These are phyloP conservation scores for Antennarius maculatus DNA, from an alignment of 2,797 vertebrate genomes.

Conservation along the genomic window DNA sequence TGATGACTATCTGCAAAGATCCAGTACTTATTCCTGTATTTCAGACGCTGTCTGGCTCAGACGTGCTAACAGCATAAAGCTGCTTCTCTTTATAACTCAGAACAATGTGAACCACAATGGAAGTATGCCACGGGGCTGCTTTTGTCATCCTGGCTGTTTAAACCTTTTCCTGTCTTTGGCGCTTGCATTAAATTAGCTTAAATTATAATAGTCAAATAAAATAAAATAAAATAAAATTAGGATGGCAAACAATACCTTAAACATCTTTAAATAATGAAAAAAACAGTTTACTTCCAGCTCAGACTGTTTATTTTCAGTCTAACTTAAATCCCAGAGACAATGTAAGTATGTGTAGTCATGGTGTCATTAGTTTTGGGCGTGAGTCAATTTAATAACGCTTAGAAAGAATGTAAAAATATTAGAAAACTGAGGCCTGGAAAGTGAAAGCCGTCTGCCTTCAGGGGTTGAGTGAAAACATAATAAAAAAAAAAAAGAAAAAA, in stretches of 20 bases:
- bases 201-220: slow-evolving; percentile 14
- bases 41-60: slow-evolving; percentile 21
- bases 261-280: not conserved
- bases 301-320: slow-evolving; percentile 8
- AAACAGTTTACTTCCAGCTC: slow-evolving; percentile 15
- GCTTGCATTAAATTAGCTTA: slow-evolving; percentile 6
- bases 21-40: not conserved
- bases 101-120: slow-evolving; percentile 25
- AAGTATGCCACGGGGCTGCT: slow-evolving; percentile 3
- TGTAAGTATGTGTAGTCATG: slow-evolving; percentile 22
- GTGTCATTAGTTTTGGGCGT: slow-evolving; percentile 15
- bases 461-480: slow-evolving; percentile 40
- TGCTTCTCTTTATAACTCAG: slow-evolving; percentile 4
- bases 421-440: slow-evolving; percentile 38
- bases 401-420: slow-evolving; percentile 42
- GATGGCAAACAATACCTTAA: slow-evolving; percentile 11
- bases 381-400: slow-evolving; percentile 22
- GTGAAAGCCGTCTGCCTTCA: slow-evolving; percentile 20
- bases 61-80: not conserved
- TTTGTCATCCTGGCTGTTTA: slow-evolving; percentile 8
- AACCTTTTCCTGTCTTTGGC: slow-evolving; percentile 5
- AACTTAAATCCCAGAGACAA: slow-evolving; percentile 20
- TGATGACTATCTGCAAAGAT: slow-evolving; percentile 11
- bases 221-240: slow-evolving; percentile 11
- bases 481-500: slow-evolving; percentile 29